Conservation (phyloP, 2,888 invertebrate genomes). For the Iselma pallidipennis region DNA sequence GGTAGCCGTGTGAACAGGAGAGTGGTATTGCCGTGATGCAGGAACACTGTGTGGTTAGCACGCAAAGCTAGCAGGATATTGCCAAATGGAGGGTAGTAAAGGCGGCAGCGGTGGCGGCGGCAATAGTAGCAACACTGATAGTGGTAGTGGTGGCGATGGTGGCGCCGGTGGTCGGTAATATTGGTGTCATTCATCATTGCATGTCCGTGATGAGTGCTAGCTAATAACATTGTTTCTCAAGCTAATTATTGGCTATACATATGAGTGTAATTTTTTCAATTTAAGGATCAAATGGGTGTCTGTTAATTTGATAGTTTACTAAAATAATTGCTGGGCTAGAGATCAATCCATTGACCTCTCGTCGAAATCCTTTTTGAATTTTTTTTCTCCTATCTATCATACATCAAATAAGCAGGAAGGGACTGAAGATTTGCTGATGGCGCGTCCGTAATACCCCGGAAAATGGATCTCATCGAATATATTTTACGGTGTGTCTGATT, state of each 20-base stretch:
- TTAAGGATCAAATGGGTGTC: no score
- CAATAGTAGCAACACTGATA: background rate
- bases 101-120: no score
- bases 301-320: no score
- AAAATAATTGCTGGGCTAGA: no score
- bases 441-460: constrained; percentile 1
- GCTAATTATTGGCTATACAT: background rate
- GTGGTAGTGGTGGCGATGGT: background rate
- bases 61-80: constrained; percentile 21
- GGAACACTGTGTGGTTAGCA: constrained; percentile 32
- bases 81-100: background rate
- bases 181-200: background rate
- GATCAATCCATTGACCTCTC: no score
- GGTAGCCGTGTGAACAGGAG: constrained; percentile 36
- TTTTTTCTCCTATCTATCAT: no score
- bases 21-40: constrained; percentile 36
- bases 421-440: constrained; percentile 11
- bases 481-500: constrained; percentile 6
- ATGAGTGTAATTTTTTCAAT: no score
- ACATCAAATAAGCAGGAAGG: constrained; percentile 11
- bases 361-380: no score
- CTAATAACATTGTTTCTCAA: background rate
- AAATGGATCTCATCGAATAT: constrained; percentile 18
- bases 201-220: background rate
- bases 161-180: background rate